Evolutionary conservation across 2,113 vertebrate species (phyloP), one percentile per base, ranked within the genome.

Genomic region (Pseudonaja textilis): DNA sequence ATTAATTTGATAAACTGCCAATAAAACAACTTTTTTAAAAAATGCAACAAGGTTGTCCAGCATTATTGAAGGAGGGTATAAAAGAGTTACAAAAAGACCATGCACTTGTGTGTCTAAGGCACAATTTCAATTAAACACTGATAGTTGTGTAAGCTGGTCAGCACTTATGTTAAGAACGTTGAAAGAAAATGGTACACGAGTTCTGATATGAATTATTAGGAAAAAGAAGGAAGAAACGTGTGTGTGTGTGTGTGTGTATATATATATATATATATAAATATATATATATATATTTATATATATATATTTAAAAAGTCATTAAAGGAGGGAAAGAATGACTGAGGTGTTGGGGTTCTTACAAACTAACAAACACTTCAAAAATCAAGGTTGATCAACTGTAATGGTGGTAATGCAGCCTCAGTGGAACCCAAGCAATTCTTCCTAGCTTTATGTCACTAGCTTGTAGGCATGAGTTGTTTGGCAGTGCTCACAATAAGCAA

Each of bases 51-150:
- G 29, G 91, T 56, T 85, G 47, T 64, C 42, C 12, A 25, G 81
- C 89, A 90, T 89, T 85, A 81, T 55, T 25, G 22, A 85, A 59
- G 25, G 56, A 93, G 25, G 89, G 88, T 39, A 81, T 23, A 89
- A 85, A 86, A 64, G n/a, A 61, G 39, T 88, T 56, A 52, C 59
- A 88, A 86, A 86, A 54, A 90, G 22, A 59, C 34, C 86, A 85
- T 26, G 47, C 81, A 87, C 89, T 93, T 87, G 89, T 93, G 88
- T 81, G 81, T 93, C 55, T 90, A 57, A 93, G 90, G 92, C 89
- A 89, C 89, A 81, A 93, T 90, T 93, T 93, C 92, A 93, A 93
- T 90, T 85, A 93, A 87, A 45, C n/a, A 54, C 81, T 93, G 89
- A 29, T 64, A 18, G 16, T 54, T 39, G 54, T 81, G 81, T 47